These are phyloP conservation scores for Crocidura indochinensis DNA, from an alignment of 2,797 vertebrate species.

Conservation along the genomic window DNA sequence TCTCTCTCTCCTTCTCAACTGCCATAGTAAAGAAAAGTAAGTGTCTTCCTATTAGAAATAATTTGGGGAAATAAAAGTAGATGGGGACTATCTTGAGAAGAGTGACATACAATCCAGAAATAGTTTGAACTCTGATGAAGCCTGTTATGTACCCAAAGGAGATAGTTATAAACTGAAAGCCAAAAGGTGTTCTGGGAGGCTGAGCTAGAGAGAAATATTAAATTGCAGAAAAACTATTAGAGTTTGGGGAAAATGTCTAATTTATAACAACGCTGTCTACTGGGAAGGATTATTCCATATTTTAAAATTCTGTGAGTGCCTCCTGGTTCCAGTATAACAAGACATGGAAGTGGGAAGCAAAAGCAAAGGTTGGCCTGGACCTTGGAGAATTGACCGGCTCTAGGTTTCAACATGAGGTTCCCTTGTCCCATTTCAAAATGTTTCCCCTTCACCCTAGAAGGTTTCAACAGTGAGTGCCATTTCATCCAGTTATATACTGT, in stretches of 20 bases:
- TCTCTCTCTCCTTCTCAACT: neutral
- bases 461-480: conserved; percentile 67
- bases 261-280: neutral
- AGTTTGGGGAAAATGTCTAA: neutral
- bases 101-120: neutral
- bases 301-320: neutral
- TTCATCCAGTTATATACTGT: conserved; percentile 43
- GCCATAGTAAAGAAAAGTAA: neutral
- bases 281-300: neutral
- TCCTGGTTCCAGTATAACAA: no score
- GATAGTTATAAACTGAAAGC: neutral
- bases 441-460: conserved; percentile 83
- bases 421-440: conserved; percentile 83
- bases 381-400: neutral
- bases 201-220: neutral
- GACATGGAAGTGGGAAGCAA: neutral
- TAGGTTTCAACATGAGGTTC: conserved; percentile 78
- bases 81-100: neutral
- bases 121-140: neutral
- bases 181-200: neutral
- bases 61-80: neutral
- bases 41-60: neutral
- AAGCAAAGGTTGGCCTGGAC: neutral
- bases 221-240: neutral
- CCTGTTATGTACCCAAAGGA: neutral